Conservation (phyloP, 2,797 vertebrate genomes). For the Eremophila alpestris region DNA sequence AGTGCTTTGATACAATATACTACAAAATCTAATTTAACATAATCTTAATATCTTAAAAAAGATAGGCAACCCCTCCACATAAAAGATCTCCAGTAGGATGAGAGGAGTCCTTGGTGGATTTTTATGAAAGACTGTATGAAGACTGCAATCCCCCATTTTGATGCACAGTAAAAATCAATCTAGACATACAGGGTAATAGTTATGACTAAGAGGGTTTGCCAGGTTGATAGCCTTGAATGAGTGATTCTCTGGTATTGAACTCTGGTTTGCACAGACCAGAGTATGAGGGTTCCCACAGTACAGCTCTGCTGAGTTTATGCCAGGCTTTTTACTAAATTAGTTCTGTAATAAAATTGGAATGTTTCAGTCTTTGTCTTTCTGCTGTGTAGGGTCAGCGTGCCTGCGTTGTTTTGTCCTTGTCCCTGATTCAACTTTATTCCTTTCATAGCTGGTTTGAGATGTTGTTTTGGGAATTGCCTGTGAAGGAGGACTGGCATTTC, state of each 20-base stretch:
- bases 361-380: constrained; percentile 22
- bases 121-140: neutral
- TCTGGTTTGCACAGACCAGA: neutral
- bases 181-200: neutral
- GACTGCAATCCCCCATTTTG: neutral
- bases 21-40: neutral
- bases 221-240: neutral
- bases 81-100: neutral
- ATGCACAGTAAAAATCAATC: neutral
- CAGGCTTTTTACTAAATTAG: constrained; percentile 2
- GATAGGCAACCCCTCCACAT: neutral
- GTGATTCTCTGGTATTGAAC: neutral
- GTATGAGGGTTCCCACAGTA: neutral
- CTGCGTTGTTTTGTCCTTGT: neutral
- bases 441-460: neutral
- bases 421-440: neutral
- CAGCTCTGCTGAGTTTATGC: neutral
- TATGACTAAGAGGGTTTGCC: neutral
- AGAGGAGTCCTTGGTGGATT: neutral
- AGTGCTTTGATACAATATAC: neutral
- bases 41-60: neutral
- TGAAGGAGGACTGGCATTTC: neutral
- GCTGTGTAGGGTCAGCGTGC: neutral
- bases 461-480: neutral
- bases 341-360: constrained; percentile 27